A percentile compares a stretch with the other conserved stretches of the same genome.
Conservation (phyloP, 2,113 vertebrate genomes). For the Salvelinus sp. region DNA sequence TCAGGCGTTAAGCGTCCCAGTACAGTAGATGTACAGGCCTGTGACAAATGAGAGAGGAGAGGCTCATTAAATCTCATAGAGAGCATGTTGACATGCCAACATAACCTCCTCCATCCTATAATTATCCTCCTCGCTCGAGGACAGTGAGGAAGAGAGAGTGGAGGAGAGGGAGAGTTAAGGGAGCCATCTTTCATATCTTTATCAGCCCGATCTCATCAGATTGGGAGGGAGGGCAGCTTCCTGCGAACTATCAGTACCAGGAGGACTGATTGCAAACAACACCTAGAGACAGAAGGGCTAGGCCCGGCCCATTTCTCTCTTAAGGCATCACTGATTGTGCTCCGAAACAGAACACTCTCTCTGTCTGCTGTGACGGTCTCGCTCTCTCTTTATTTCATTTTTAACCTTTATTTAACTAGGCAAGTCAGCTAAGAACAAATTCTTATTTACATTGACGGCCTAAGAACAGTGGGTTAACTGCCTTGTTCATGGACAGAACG, state of each 20-base stretch:
- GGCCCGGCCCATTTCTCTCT: conserved; percentile 5
- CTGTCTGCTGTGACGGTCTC: too few species aligned
- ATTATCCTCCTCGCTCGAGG: conserved; percentile 31
- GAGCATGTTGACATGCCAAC: conserved; percentile 25
- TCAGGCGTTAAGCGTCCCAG: not conserved
- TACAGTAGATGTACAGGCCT: not conserved
- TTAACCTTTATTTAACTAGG: too few species aligned
- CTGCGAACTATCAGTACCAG: conserved; percentile 25
- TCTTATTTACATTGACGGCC: too few species aligned
- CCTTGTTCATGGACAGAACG: too few species aligned
- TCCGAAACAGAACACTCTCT: conserved; percentile 20
- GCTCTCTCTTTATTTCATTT: not conserved
- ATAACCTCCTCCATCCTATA: conserved; percentile 46
- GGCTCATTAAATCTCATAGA: conserved; percentile 52
- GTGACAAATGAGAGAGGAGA: conserved; percentile 42
- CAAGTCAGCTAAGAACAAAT: too few species aligned
- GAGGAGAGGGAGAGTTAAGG: conserved; percentile 1
- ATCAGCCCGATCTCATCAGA: conserved; percentile 26
- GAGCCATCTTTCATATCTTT: conserved; percentile 32
- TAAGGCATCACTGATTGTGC: conserved; percentile 14
- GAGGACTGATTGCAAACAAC: conserved; percentile 14
- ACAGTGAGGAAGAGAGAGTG: not conserved
- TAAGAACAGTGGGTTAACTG: too few species aligned
- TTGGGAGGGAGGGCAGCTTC: conserved; percentile 18
- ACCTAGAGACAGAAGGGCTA: not conserved